A percentile compares a stretch with the other conserved stretches of the same genome.
Evolutionary conservation across 2,888 invertebrate genomes (phyloP).

Genomic region (Monoplex corrugatus): DNA sequence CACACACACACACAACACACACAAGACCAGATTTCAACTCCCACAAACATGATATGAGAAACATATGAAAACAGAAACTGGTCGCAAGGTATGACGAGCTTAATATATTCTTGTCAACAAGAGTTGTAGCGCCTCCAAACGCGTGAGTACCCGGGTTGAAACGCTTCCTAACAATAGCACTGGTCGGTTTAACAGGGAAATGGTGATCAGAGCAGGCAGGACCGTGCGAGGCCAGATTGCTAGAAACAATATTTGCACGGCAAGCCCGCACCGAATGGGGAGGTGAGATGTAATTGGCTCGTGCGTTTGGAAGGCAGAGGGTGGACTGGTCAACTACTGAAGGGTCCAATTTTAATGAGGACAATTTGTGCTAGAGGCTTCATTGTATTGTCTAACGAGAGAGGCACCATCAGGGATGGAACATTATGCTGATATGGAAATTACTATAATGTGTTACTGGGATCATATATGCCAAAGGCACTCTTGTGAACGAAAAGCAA

Average conservation of each 20-base stretch:
- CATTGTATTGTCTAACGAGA: not conserved
- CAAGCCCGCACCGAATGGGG: constrained; percentile 31
- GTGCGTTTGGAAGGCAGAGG: constrained; percentile 1
- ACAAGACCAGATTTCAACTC: not conserved
- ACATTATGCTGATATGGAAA: too few relatives aligned
- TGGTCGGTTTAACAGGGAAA: not conserved
- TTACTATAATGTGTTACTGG: not conserved
- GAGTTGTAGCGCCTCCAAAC: not conserved
- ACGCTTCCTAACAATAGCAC: constrained; percentile 26
- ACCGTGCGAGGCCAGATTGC: constrained; percentile 23
- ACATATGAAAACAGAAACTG: not conserved
- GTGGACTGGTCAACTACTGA: constrained; percentile 28
- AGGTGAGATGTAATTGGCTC: constrained; percentile 47
- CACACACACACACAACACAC: not conserved
- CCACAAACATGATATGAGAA: not conserved
- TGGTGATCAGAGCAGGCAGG: not conserved
- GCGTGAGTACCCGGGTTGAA: not conserved
- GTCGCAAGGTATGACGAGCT: not conserved
- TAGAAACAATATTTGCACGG: constrained; percentile 45
- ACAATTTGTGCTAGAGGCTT: constrained; percentile 20
- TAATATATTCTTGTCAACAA: not conserved
- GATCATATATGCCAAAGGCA: not conserved
- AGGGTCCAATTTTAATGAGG: constrained; percentile 38
- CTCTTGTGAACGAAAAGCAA: too few relatives aligned
- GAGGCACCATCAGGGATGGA: constrained; percentile 31